Evolutionary conservation across 2,797 vertebrate genomes (phyloP).

Genomic region (Semaprochilodus insignis): DNA sequence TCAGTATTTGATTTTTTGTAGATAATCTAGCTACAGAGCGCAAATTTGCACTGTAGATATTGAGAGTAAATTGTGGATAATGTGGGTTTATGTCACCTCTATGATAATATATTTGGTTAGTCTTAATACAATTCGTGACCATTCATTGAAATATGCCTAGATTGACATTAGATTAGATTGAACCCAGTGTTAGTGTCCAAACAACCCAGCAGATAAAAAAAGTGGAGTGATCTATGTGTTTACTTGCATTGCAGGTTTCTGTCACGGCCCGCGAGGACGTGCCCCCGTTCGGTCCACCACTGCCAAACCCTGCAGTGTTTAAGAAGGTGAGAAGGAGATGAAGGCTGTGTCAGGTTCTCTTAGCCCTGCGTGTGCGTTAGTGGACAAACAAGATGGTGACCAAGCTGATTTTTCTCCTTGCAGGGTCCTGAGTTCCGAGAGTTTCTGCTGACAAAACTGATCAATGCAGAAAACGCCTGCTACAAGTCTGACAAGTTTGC

Average conservation of each 20-base stretch:
- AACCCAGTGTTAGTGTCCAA: neutral
- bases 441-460: conserved; percentile 96
- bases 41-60: no score
- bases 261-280: conserved; percentile 95
- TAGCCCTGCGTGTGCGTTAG: neutral
- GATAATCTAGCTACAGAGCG: no score
- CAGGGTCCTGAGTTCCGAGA: conserved; percentile 94
- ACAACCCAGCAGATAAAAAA: neutral
- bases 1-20: no score
- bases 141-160: no score
- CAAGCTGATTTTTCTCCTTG: conserved; percentile 51
- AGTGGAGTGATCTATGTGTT: neutral
- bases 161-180: no score
- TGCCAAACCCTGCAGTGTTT: conserved; percentile 92
- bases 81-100: no score
- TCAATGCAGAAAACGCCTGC: conserved; percentile 95
- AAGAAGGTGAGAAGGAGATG: conserved; percentile 83
- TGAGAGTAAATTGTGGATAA: no score
- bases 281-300: conserved; percentile 89
- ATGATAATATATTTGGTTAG: no score
- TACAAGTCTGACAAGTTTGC: conserved; percentile 99
- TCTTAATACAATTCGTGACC: no score
- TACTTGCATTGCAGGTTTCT: conserved; percentile 83
- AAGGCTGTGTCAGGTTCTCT: neutral
- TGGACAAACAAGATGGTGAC: conserved; percentile 27